Conservation (phyloP, 2,113 vertebrate genomes). For the Pantherophis guttatus region DNA sequence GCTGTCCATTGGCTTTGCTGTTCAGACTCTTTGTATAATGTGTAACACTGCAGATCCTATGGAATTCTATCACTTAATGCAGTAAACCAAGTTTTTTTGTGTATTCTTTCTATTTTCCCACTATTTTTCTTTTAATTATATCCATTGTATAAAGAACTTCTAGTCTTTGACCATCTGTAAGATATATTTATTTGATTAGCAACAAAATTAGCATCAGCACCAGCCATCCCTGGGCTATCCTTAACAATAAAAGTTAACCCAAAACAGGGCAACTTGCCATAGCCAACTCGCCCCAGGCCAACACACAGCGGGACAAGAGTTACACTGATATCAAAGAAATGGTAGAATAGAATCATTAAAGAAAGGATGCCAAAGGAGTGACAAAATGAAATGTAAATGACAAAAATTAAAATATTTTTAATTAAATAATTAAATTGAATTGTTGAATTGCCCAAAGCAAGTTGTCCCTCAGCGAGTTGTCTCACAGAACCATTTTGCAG, state of each 20-base stretch:
- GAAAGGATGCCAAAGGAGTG: background rate
- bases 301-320: background rate
- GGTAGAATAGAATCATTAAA: background rate
- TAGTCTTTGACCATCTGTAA: background rate
- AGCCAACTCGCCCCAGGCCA: background rate
- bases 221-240: background rate
- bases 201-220: background rate
- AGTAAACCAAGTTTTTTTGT: background rate
- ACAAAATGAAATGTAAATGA: background rate
- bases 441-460: background rate
- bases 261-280: background rate
- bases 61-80: background rate
- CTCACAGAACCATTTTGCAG: background rate
- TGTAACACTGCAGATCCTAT: background rate
- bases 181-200: background rate
- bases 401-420: background rate
- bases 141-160: background rate
- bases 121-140: background rate
- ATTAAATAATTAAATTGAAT: background rate
- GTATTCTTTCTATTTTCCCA: background rate
- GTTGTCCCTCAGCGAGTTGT: background rate
- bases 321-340: background rate
- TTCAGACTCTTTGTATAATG: background rate
- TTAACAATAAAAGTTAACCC: background rate
- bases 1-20: background rate